Evolutionary conservation across 2,888 invertebrate genomes (phyloP), one percentile per base, ranked within the genome.

Genomic region (Galeopsomyia nigrocyanea): DNA sequence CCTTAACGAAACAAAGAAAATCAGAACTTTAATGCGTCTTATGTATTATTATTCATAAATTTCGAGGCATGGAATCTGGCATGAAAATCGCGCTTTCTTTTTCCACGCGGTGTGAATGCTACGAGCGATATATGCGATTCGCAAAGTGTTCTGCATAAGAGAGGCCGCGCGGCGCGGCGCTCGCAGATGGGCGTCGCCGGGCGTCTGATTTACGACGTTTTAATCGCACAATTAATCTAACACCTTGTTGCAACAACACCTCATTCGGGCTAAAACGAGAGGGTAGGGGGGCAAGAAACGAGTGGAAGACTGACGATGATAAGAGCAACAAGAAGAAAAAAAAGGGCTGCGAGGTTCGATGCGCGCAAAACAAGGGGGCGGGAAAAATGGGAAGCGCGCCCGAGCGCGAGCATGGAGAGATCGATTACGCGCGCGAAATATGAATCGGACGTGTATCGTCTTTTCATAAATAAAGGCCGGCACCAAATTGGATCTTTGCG

Each of bases 161-260:
- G 75, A 63, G 69, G 71, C 53, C 77, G 77, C 77, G 74, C 65
- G 76, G 72, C 75, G n/a, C 26, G 62, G 22, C 55, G 61, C 62
- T 50, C 57, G 53, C 64, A 22, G 16, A 80, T 80, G 80, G 81
- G 81, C 82, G 82, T 80, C 78, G 75, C 78, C 79, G 77, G 74
- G 76, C 79, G 76, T 76, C 79, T 84, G 83, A 86, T 85, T 85
- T 85, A 86, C 84, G 85, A 84, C 80, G 80, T 82, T 84, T 84
- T 86, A 85, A 86, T 86, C 85, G 82, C 79, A 84, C 85, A 85
- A 86, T 86, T 86, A 86, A 86, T 86, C 86, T 86, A 86, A 86
- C 85, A 84, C 85, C 85, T 86, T 85, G 84, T 85, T 85, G 83
- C 82, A 85, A 85, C 84, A 85, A 85, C 83, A 84, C 82, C 84